These are phyloP conservation scores for Chionodraco myersi DNA, from an alignment of 2,113 vertebrate genomes.

Conservation along the genomic window DNA sequence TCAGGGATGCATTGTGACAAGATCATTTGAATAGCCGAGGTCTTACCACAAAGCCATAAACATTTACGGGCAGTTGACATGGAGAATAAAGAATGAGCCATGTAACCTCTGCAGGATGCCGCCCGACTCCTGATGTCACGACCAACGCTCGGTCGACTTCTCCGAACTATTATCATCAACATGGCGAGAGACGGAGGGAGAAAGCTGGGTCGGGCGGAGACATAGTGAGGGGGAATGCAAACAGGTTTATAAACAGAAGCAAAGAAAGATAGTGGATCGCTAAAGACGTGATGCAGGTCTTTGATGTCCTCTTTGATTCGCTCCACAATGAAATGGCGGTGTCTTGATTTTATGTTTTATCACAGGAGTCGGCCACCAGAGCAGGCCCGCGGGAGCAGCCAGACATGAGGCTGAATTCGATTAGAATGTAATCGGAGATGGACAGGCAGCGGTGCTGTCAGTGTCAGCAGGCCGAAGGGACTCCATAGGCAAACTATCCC, in stretches of 20 bases:
- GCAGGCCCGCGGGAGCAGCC: constrained; percentile 74
- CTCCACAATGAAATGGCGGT: constrained; percentile 73
- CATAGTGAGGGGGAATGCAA: constrained; percentile 45
- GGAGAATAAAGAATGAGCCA: constrained; percentile 83
- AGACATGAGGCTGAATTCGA: constrained; percentile 81
- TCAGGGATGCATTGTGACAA: constrained; percentile 85
- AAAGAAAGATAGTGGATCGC: constrained; percentile 14
- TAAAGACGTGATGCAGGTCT: constrained; percentile 55
- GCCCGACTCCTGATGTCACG: constrained; percentile 70
- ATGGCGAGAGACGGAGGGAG: constrained; percentile 16
- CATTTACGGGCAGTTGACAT: constrained; percentile 84
- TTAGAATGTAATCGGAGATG: constrained; percentile 79
- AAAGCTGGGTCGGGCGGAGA: not conserved
- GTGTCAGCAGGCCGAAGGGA: constrained; percentile 56
- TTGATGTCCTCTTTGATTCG: constrained; percentile 71
- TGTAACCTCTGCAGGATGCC: constrained; percentile 71
- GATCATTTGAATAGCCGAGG: constrained; percentile 85
- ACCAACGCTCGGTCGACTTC: constrained; percentile 26
- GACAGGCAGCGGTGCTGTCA: constrained; percentile 67
- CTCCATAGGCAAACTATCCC: constrained; percentile 65
- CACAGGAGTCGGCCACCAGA: constrained; percentile 72
- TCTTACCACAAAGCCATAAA: constrained; percentile 84
- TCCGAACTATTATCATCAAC: constrained; percentile 36
- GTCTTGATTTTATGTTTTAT: constrained; percentile 83
- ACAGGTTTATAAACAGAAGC: constrained; percentile 59